Evolutionary conservation across 2,797 vertebrate genomes (phyloP).

Genomic region (Numenius phaeopus): DNA sequence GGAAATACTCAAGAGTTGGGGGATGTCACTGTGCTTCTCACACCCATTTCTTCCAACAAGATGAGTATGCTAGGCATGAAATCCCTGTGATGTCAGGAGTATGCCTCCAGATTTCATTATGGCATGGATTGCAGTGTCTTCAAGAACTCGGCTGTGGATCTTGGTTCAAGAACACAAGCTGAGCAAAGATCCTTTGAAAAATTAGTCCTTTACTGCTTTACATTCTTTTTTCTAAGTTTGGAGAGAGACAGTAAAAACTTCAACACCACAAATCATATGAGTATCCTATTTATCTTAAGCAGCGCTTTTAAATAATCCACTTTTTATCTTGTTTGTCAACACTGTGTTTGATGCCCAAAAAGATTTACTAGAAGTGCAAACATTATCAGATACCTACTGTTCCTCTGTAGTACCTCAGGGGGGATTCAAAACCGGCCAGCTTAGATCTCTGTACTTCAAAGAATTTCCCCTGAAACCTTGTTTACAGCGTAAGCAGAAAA

Average conservation of each 20-base stretch:
- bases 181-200: neutral
- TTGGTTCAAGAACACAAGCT: neutral
- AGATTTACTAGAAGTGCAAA: conserved; percentile 77
- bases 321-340: conserved; percentile 75
- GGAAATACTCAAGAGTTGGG: neutral
- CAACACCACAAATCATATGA: conserved; percentile 8
- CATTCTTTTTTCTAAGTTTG: neutral
- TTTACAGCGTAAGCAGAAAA: conserved; percentile 77
- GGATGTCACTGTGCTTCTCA: neutral
- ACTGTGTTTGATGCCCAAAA: conserved; percentile 69
- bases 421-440: conserved; percentile 60
- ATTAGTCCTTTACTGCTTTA: neutral
- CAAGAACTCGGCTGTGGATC: neutral
- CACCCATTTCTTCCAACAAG: neutral
- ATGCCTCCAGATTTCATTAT: neutral
- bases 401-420: conserved; percentile 73
- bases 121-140: neutral
- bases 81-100: neutral
- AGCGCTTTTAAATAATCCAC: conserved; percentile 65
- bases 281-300: conserved; percentile 49
- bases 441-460: conserved; percentile 83
- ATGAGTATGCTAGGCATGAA: neutral
- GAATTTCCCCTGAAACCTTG: conserved; percentile 77
- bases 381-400: conserved; percentile 74
- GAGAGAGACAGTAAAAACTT: conserved; percentile 35